Conservation (phyloP, 2,888 invertebrate species). For the Philereme transversata region DNA sequence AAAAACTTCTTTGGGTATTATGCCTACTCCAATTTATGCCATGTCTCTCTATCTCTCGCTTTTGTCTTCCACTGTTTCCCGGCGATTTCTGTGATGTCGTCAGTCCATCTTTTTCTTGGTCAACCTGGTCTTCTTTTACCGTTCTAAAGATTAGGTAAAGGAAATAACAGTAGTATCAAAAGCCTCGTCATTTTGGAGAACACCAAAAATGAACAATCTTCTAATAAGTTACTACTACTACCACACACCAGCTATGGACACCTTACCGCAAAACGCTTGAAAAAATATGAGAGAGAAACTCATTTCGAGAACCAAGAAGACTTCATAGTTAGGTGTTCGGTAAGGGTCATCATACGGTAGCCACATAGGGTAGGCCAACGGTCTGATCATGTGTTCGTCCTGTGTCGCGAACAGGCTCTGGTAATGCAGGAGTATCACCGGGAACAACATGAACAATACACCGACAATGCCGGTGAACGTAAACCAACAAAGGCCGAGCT, state of each 20-base stretch:
- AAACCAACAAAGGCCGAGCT: slow-evolving; percentile 56
- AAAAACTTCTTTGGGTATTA: no score
- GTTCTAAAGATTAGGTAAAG: no score
- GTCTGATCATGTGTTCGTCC: slow-evolving; percentile 54
- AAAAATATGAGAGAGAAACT: slow-evolving; percentile 42
- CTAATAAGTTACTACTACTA: no score
- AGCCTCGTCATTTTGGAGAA: no score
- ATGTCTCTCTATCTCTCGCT: no score
- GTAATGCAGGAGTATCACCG: slow-evolving; percentile 48
- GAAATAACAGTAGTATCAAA: no score
- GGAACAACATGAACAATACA: slow-evolving; percentile 43
- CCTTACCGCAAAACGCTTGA: slow-evolving; percentile 59
- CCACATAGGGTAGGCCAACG: slow-evolving; percentile 65
- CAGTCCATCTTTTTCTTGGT: no score
- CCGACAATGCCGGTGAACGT: slow-evolving; percentile 39
- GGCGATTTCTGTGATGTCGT: no score
- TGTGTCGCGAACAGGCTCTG: slow-evolving; percentile 55
- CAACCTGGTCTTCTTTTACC: no score
- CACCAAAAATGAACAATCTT: no score
- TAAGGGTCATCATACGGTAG: slow-evolving; percentile 63
- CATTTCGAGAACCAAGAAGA: slow-evolving; percentile 50
- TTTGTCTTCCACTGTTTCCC: no score
- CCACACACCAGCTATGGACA: not conserved
- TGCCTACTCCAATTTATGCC: no score
- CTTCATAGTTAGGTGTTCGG: slow-evolving; percentile 65